These are phyloP conservation scores for Barbus barbus DNA, from an alignment of 2,113 vertebrate genomes.

Conservation along the genomic window DNA sequence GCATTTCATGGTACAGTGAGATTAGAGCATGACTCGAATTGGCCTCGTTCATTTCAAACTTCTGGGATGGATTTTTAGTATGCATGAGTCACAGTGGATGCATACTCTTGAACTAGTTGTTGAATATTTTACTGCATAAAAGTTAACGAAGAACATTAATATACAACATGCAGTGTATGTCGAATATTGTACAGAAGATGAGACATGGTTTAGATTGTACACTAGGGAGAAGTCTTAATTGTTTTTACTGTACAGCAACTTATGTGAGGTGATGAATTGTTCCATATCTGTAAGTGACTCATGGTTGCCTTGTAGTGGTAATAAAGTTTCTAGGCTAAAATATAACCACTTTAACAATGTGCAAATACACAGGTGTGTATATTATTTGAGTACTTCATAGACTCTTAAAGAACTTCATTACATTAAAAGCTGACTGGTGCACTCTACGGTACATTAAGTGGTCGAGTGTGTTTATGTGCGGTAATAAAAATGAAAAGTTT, in stretches of 20 bases:
- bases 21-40: not conserved
- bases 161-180: not conserved
- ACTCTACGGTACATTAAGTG: slow-evolving; percentile 1
- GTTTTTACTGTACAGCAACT: not conserved
- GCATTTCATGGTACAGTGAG: slow-evolving; percentile 25
- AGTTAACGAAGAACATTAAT: slow-evolving; percentile 17
- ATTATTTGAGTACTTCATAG: not conserved
- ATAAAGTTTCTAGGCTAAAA: not conserved
- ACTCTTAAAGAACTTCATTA: not conserved
- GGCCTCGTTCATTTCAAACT: not conserved
- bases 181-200: not conserved
- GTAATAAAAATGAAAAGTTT: slow-evolving; percentile 2
- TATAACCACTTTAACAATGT: not conserved
- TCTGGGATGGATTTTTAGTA: slow-evolving; percentile 21
- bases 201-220: not conserved
- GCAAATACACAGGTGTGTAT: slow-evolving; percentile 8
- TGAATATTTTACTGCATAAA: slow-evolving; percentile 27
- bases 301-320: not conserved
- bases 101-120: not conserved
- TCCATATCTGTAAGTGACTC: slow-evolving; percentile 5
- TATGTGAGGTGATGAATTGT: not conserved
- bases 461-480: not conserved
- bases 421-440: slow-evolving; percentile 25
- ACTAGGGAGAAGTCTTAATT: not conserved
- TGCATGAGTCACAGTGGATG: slow-evolving; percentile 43